These are phyloP conservation scores for Hydrophis major DNA, from an alignment of 2,797 vertebrate genomes.

Conservation along the genomic window DNA sequence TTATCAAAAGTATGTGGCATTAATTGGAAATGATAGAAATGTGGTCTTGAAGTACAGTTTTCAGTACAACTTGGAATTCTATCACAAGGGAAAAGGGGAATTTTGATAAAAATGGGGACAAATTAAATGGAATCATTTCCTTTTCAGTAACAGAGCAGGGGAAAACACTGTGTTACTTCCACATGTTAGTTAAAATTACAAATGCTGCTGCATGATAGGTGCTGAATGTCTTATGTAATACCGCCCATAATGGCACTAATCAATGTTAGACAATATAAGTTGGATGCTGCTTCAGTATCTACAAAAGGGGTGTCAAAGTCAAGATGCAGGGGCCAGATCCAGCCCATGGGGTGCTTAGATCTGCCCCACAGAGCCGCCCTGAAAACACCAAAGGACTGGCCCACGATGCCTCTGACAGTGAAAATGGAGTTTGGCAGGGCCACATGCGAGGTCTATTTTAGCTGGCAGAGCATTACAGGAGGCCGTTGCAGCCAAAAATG, in stretches of 20 bases:
- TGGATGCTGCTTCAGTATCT: too few species aligned
- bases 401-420: too few species aligned
- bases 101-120: background rate
- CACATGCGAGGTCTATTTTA: too few species aligned
- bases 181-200: background rate
- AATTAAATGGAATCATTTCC: background rate
- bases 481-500: too few species aligned
- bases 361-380: too few species aligned
- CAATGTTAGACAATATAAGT: background rate
- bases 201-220: background rate
- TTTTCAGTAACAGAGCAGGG: background rate
- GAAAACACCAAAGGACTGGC: too few species aligned
- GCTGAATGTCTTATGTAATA: background rate
- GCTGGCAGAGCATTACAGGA: too few species aligned
- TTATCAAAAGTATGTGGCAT: background rate
- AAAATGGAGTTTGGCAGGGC: too few species aligned
- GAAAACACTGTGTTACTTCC: background rate
- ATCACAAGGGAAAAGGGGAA: background rate
- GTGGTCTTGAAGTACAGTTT: background rate
- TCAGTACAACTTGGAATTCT: background rate
- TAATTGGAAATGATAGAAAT: background rate
- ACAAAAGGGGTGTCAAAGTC: too few species aligned
- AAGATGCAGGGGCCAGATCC: too few species aligned
- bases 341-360: too few species aligned
- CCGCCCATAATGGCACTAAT: background rate